phyloP scores from a whole-genome alignment of 2,888 invertebrate species.

The Drosophila greeni region DNA sequence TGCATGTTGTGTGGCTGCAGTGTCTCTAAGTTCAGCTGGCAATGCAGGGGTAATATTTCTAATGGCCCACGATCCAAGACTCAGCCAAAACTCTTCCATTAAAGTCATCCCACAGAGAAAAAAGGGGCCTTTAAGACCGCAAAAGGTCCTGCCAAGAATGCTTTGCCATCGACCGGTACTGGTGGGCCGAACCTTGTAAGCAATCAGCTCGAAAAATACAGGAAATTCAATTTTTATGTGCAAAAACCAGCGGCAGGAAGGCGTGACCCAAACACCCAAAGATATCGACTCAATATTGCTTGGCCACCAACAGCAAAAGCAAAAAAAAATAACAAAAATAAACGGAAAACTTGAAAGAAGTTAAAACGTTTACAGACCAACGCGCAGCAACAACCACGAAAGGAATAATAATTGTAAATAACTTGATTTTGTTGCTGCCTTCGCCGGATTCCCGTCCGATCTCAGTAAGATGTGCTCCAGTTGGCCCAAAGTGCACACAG shows the following conservation, averaged over 20 bases:
- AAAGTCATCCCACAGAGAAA: constrained; percentile 27
- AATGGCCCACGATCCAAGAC: constrained; percentile 45
- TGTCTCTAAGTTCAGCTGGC: constrained; percentile 42
- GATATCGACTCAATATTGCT: constrained; percentile 54
- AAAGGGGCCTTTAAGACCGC: constrained; percentile 35
- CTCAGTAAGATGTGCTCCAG: constrained; percentile 43
- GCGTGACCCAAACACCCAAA: constrained; percentile 33
- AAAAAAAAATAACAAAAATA: constrained; percentile 3
- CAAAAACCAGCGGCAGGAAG: constrained; percentile 48
- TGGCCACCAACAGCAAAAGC: constrained; percentile 22
- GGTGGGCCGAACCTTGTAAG: constrained; percentile 48
- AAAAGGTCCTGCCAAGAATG: constrained; percentile 7
- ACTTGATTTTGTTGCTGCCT: constrained; percentile 49
- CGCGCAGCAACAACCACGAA: constrained; percentile 44
- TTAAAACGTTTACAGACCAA: constrained; percentile 57
- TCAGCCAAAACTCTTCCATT: constrained; percentile 20
- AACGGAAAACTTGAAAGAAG: constrained; percentile 49
- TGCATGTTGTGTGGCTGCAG: constrained; percentile 33
- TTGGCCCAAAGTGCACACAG: constrained; percentile 49
- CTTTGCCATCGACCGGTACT: constrained; percentile 47
- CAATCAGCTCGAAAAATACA: constrained; percentile 59
- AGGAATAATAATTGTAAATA: constrained; percentile 68
- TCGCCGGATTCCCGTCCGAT: constrained; percentile 8
- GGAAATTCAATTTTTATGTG: constrained; percentile 68
- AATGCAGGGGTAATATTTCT: constrained; percentile 59